Evolutionary conservation across 2,113 vertebrate genomes (phyloP).

Genomic region (Pluvialis apricaria): DNA sequence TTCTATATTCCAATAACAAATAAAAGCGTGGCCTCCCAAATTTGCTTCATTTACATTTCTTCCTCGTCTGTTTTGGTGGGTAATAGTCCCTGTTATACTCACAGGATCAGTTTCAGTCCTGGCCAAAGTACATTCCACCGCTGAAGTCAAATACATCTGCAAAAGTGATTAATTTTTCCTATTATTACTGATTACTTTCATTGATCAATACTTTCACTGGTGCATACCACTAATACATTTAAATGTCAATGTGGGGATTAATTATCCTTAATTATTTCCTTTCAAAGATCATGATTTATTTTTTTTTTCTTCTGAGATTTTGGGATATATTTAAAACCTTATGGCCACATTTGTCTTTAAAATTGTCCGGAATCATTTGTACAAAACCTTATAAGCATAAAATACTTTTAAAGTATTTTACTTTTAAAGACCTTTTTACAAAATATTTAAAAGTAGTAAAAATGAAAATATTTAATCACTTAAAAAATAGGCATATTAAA

Average conservation of each 20-base stretch:
- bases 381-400: neutral
- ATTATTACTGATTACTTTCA: constrained; percentile 25
- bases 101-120: neutral
- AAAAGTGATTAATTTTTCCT: constrained; percentile 17
- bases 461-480: neutral
- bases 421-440: neutral
- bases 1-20: neutral
- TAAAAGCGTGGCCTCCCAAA: neutral
- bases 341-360: neutral
- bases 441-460: neutral
- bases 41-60: neutral
- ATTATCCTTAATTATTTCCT: constrained; percentile 30
- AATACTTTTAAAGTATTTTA: neutral
- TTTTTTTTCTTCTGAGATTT: neutral
- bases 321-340: neutral
- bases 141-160: neutral
- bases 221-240: neutral
- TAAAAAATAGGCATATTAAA: neutral
- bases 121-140: neutral
- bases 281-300: neutral
- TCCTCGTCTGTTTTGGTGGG: neutral
- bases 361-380: neutral
- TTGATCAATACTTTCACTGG: constrained; percentile 8
- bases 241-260: neutral
- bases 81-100: neutral